Base-by-base conservation (phyloP, 2,113 vertebrate genomes). In the Ptilonorhynchus violaceus region DNA sequence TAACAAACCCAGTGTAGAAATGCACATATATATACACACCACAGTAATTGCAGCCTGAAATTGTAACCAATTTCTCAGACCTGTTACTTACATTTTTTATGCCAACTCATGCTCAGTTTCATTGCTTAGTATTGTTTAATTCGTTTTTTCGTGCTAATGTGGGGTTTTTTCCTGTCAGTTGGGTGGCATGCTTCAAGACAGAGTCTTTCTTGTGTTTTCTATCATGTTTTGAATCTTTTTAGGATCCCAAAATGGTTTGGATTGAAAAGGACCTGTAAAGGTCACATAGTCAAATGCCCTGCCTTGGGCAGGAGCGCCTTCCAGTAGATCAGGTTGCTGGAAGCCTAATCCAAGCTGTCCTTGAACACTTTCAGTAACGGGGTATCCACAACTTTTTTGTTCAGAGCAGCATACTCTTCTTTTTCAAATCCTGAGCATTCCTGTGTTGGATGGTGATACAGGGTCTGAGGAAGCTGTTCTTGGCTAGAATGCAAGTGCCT, bases 101-200 rank as follows among this genome's bases (percentile, higher is more conserved):
- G 25, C 9, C 20, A 59, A 0, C 7, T 67, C 0, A 22, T 0
- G 0, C 11, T 87, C 20, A 18, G 0, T 66, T 83, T 59, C 35
- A 6, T 73, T 86, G 20, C 33, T 86, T 81, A 25, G 20, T 55
- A 1, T 60, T 23, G 4, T 35, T 72, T 23, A 76, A 23, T 53
- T 76, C 0, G 13, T 53, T 72, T 68, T 86, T 64, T 50, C 7
- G 8, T 44, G 7, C 37, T 39, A 39, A 10, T 37, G 11, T 3
- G 31, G 60, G 44, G 5, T 15, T 64, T 63, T 39, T 35, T 41
- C 13, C 8, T 31, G 17, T 46, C 27, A 52, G 7, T 78, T 58
- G 19, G 11, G 33, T 81, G 41, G 4, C 24, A 13, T 66, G 21
- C 24, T 85, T 74, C 41, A 28, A 33, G 23, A n/a, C 8, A 10